phyloP scores from a whole-genome alignment of 1,140 invertebrate genomes.

The Psilanteris sp. region DNA sequence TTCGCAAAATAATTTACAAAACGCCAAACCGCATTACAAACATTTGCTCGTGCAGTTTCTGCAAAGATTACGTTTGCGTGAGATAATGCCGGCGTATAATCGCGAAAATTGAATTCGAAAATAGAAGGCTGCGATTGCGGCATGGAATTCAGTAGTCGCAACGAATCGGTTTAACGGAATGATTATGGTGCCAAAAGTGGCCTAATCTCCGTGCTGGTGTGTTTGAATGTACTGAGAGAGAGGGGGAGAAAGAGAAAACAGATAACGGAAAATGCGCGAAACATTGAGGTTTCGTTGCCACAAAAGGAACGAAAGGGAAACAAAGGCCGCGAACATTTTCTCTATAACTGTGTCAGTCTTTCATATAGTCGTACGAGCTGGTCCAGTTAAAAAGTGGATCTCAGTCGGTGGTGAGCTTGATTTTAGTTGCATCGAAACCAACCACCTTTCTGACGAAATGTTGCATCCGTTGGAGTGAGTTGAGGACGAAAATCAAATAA shows the following conservation, averaged over 20 bases:
- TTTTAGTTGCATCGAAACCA: too few species aligned
- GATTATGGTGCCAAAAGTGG: conserved; percentile 30
- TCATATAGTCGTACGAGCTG: too few species aligned
- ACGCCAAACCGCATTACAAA: conserved; percentile 2
- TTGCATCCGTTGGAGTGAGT: too few species aligned
- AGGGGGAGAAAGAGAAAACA: too few species aligned
- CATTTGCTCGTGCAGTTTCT: neutral
- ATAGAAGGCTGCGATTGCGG: conserved; percentile 31
- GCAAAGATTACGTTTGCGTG: conserved; percentile 9
- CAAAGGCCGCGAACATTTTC: conserved; percentile 14
- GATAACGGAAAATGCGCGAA: conserved; percentile 26
- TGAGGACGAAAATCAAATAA: too few species aligned
- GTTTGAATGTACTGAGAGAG: conserved; percentile 35
- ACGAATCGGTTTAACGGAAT: conserved; percentile 47
- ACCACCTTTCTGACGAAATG: too few species aligned
- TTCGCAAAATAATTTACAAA: conserved; percentile 10
- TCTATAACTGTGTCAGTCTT: conserved; percentile 31
- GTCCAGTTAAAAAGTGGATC: too few species aligned
- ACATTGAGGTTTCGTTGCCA: conserved; percentile 23
- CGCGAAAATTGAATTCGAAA: conserved; percentile 30
- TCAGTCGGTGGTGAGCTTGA: too few species aligned
- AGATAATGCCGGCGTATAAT: conserved; percentile 25
- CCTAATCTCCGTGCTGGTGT: conserved; percentile 26
- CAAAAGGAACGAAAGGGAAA: conserved; percentile 3
- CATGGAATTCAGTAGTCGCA: conserved; percentile 25